Evolutionary conservation across 2,113 vertebrate genomes (phyloP), one percentile per base, ranked within the genome.

Genomic region (Lanius ludovicianus): DNA sequence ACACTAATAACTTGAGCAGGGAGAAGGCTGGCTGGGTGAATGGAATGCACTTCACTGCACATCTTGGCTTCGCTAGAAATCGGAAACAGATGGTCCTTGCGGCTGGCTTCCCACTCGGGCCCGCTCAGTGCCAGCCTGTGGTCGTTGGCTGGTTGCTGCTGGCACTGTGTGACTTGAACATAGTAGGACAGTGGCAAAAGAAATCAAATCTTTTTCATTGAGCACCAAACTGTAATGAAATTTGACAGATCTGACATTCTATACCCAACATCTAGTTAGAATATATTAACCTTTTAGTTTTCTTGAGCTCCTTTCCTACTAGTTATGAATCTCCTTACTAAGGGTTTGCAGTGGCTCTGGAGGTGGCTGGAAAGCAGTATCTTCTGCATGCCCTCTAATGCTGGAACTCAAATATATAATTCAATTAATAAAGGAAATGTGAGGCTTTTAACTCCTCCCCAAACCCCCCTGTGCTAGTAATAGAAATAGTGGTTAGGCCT

Each of bases 81-180:
- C 96, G 97, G 97, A 98, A 98, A 98, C 99, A 99, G 99, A 99
- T 99, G 99, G 99, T 98, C 97, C 98, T 98, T 98, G 98, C 98
- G 99, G 99, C 99, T 98, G 98, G 97, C 98, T 97, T 98, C 98
- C 98, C 98, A 98, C 98, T 98, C 97, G 94, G 97, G 98, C 98
- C 98, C 96, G 96, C 97, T 98, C 96, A 90, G 97, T 98, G 98
- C 98, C 98, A 99, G 98, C 98, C 98, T 98, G 98, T 98, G 98
- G 98, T 98, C 98, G 98, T 98, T 98, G 98, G 98, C 98, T 98
- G 98, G 98, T 98, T 98, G 98, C 98, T 99, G 98, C 98, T 98
- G 99, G 98, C 98, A 98, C 95, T 98, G 97, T 98, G 98, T 97
- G 98, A 97, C 98, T 98, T 98, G 98, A 98, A 97, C 98, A 97